These are phyloP conservation scores for Atherinosoma microstoma DNA, from an alignment of 2,797 vertebrate species.

Conservation along the genomic window DNA sequence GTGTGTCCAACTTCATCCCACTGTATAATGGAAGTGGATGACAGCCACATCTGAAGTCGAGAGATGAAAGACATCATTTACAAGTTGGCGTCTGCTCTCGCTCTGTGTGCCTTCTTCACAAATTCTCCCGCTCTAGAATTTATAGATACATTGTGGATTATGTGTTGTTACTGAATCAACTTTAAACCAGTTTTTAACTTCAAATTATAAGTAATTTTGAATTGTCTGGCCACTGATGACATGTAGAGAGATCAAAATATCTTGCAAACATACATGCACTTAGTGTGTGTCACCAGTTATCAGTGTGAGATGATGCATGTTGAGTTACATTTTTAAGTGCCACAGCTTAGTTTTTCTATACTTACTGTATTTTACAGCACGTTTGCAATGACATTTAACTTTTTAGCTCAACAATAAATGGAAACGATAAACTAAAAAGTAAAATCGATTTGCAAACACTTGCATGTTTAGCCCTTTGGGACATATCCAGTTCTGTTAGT, in stretches of 20 bases:
- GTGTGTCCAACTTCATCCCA: constrained; percentile 72
- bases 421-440: background rate
- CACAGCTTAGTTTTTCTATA: constrained; percentile 19
- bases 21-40: constrained; percentile 75
- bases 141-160: background rate
- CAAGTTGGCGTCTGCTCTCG: constrained; percentile 71
- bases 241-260: constrained; percentile 6
- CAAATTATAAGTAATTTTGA: background rate
- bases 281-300: constrained; percentile 7
- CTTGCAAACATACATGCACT: constrained; percentile 7
- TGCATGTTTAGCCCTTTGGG: background rate
- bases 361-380: constrained; percentile 6
- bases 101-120: constrained; percentile 43
- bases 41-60: constrained; percentile 80
- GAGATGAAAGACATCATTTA: constrained; percentile 84
- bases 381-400: constrained; percentile 29
- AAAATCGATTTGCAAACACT: background rate
- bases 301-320: background rate
- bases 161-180: background rate
- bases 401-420: constrained; percentile 1
- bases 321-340: constrained; percentile 24
- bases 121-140: background rate
- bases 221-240: background rate
- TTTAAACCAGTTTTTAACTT: constrained; percentile 1
- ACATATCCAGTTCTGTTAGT: background rate